Percentiles rank a stretch among this genome's conserved stretches.
Conservation (phyloP, 2,888 invertebrate genomes). For the Metacarcinus magister region DNA sequence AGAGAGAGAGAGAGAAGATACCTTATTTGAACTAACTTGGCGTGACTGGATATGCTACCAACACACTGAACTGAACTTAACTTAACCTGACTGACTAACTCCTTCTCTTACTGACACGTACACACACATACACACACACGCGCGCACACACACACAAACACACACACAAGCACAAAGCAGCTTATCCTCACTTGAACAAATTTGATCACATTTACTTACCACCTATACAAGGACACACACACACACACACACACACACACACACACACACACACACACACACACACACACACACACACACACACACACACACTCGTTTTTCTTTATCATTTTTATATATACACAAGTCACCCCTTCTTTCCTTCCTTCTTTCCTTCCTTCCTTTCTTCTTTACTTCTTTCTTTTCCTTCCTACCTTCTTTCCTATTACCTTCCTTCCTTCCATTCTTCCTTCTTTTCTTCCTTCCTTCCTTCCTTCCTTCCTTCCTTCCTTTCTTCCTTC, state of each 20-base stretch:
- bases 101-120: neutral
- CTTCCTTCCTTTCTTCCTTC: too few relatives aligned
- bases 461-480: neutral
- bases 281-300: too few relatives aligned
- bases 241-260: too few relatives aligned
- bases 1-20: neutral
- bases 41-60: neutral
- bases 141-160: neutral
- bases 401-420: too few relatives aligned
- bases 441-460: too few relatives aligned
- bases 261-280: too few relatives aligned
- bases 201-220: neutral
- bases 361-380: too few relatives aligned
- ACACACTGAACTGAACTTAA: neutral
- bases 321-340: neutral
- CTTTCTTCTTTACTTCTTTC: too few relatives aligned
- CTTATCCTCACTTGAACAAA: neutral
- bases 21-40: neutral
- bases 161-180: neutral
- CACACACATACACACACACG: neutral
- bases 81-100: neutral
- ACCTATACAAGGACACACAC: neutral
- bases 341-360: neutral
- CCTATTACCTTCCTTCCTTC: too few relatives aligned
- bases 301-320: neutral